phyloP scores from a whole-genome alignment of 1,140 invertebrate species.

The Scaptomyza hsui region DNA sequence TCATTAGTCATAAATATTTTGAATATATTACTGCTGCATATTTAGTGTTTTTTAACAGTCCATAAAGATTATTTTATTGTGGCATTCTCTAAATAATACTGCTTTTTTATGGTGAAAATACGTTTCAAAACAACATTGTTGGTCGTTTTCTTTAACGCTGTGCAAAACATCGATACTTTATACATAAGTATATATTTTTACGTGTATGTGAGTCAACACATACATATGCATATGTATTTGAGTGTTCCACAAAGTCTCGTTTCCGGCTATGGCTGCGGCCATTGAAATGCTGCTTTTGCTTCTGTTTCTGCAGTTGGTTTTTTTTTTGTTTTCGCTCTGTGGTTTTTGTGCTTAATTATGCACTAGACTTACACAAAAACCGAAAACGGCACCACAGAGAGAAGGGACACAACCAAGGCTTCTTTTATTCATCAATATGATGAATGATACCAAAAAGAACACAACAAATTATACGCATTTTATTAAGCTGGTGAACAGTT shows the following conservation, averaged over 20 bases:
- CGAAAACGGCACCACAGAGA: constrained; percentile 27
- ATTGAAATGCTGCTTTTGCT: constrained; percentile 34
- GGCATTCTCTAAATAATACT: not conserved
- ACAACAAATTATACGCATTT: not conserved
- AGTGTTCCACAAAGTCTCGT: constrained; percentile 31
- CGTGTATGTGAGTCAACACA: constrained; percentile 5
- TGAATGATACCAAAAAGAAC: not conserved
- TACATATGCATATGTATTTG: not conserved
- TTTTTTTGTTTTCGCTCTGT: constrained; percentile 36
- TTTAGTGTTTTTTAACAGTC: not conserved
- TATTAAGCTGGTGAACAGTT: not conserved
- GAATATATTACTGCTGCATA: not conserved
- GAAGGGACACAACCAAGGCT: constrained; percentile 14
- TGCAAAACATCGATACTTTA: constrained; percentile 34
- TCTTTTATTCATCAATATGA: not conserved
- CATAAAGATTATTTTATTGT: not conserved
- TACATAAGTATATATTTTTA: constrained; percentile 1
- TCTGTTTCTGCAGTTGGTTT: constrained; percentile 25
- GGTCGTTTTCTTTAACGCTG: constrained; percentile 7
- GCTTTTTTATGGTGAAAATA: not conserved
- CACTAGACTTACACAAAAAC: constrained; percentile 43
- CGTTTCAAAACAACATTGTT: constrained; percentile 4
- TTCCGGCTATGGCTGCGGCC: constrained; percentile 32
- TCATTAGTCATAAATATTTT: not conserved
- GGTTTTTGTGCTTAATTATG: constrained; percentile 69